These are phyloP conservation scores for Melanerpes formicivorus DNA, from an alignment of 2,113 vertebrate genomes.

Conservation along the genomic window DNA sequence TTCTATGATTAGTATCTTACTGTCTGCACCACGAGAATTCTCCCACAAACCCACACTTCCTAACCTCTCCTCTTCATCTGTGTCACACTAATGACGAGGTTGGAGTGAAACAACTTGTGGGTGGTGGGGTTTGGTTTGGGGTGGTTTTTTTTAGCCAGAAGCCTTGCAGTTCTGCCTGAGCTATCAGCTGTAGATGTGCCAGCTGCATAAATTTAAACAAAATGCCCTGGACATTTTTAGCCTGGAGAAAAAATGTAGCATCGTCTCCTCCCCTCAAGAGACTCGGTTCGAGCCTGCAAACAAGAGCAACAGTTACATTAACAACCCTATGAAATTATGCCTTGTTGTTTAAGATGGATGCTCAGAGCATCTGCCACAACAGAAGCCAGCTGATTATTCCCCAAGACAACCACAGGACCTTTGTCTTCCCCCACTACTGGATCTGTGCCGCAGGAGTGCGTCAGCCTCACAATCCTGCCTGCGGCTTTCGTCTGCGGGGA, in stretches of 20 bases:
- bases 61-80: conserved; percentile 14
- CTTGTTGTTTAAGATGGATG: conserved; percentile 29
- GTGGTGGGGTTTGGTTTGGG: not conserved
- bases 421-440: conserved; percentile 46
- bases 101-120: conserved; percentile 28
- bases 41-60: not conserved
- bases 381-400: conserved; percentile 36
- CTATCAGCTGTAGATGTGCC: conserved; percentile 41
- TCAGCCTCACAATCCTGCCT: conserved; percentile 27
- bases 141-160: not conserved
- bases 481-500: not conserved
- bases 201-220: conserved; percentile 47
- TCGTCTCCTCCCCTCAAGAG: not conserved
- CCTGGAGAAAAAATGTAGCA: not conserved
- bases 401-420: conserved; percentile 56
- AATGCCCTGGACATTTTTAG: not conserved
- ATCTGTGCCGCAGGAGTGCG: conserved; percentile 30
- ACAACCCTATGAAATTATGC: conserved; percentile 46
- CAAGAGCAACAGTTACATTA: not conserved
- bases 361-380: conserved; percentile 44
- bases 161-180: conserved; percentile 26
- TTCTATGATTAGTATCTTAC: not conserved
- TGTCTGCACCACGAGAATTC: not conserved
- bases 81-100: conserved; percentile 45
- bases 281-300: not conserved